Evolutionary conservation across 2,888 invertebrate species (phyloP).

Genomic region (Nomada lathburiana): DNA sequence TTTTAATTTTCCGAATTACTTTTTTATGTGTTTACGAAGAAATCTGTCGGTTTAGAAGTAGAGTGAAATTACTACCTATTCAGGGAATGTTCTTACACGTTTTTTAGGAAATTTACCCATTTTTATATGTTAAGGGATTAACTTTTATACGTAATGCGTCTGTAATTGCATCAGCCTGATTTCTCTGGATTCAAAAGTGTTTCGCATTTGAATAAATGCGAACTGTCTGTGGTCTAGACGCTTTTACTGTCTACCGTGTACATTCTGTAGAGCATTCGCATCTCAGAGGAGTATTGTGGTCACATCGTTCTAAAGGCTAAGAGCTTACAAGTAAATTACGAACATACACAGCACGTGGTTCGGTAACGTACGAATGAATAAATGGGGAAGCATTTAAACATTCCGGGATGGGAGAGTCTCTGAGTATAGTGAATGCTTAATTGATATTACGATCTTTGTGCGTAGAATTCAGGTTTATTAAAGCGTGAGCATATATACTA

Average conservation of each 20-base stretch:
- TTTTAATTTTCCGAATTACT: conserved; percentile 49
- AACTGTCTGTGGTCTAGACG: conserved; percentile 77
- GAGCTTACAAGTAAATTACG: conserved; percentile 71
- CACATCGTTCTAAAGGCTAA: conserved; percentile 62
- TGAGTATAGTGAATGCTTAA: conserved; percentile 75
- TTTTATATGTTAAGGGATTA: conserved; percentile 71
- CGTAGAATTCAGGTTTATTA: conserved; percentile 80
- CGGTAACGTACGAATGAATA: conserved; percentile 63
- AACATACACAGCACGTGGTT: conserved; percentile 62
- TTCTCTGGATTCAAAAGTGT: conserved; percentile 64
- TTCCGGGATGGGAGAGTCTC: conserved; percentile 76
- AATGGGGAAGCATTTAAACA: conserved; percentile 78
- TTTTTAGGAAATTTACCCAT: conserved; percentile 70
- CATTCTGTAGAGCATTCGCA: conserved; percentile 76
- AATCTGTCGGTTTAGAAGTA: conserved; percentile 37
- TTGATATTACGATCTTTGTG: conserved; percentile 73
- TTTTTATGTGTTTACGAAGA: conserved; percentile 55
- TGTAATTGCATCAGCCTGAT: conserved; percentile 77
- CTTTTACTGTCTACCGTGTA: conserved; percentile 78
- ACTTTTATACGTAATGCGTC: conserved; percentile 68
- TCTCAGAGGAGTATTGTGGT: conserved; percentile 70
- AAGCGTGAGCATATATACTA: conserved; percentile 76
- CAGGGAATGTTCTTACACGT: conserved; percentile 62
- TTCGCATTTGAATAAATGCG: conserved; percentile 65
- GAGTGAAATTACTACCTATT: conserved; percentile 58